Conservation (phyloP, 2,113 vertebrate species). For the Ceyx melanurus region DNA sequence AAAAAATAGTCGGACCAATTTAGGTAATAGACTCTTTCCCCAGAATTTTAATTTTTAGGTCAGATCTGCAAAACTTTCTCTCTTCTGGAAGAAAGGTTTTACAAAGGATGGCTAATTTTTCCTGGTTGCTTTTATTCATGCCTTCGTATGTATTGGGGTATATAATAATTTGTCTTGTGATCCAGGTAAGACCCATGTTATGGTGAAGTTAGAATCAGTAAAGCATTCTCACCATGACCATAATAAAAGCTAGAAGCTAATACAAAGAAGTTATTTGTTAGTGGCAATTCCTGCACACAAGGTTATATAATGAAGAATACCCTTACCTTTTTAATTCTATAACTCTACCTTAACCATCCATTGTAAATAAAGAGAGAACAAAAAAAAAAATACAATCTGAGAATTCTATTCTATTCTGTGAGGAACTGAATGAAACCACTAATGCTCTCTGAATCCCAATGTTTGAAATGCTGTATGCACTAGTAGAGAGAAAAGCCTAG, state of each 20-base stretch:
- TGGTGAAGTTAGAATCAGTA: conserved; percentile 50
- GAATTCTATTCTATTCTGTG: conserved; percentile 20
- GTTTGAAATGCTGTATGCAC: not conserved
- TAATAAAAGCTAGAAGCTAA: conserved; percentile 57
- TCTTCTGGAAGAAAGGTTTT: not conserved
- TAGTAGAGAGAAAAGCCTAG: not conserved
- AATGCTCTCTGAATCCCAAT: not conserved
- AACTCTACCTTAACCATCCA: not conserved
- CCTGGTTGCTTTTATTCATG: not conserved
- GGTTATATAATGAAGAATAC: not conserved
- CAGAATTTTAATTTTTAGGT: not conserved
- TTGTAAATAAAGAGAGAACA: not conserved
- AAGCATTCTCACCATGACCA: conserved; percentile 40
- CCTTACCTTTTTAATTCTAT: not conserved
- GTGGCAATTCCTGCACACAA: conserved; percentile 55
- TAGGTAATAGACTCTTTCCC: not conserved
- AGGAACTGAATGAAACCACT: not conserved
- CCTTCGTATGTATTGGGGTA: not conserved
- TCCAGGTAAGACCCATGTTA: conserved; percentile 1
- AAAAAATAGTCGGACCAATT: not conserved
- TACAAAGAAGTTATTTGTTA: conserved; percentile 66
- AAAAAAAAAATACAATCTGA: conserved; percentile 30
- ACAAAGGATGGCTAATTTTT: not conserved
- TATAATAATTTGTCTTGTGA: not conserved
- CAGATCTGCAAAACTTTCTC: not conserved